Evolutionary conservation across 2,888 invertebrate species (phyloP), one percentile per base, ranked within the genome.

Genomic region (Malachius bipustulatus): DNA sequence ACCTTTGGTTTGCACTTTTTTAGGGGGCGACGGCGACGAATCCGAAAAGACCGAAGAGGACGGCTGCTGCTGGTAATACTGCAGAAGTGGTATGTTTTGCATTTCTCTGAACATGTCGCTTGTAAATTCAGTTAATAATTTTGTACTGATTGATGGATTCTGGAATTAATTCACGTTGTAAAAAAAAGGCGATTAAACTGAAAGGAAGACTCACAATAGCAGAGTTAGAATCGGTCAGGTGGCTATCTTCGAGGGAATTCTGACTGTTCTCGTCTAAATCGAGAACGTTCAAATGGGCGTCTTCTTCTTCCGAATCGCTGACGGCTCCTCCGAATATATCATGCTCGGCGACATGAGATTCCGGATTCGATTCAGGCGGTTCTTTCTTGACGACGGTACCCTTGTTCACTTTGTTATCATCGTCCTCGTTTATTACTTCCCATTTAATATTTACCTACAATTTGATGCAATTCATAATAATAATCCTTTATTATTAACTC

Each of bases 241-340:
- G 72, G 45, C 79, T 81, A 47, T 84, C 82, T 44, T 77, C 80
- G 1, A 72, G 76, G 1, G 82, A 80, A 37, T 84, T 66, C 30
- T 75, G 71, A 44, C 82, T 83, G 15, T 70, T 77, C 48, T 88
- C 88, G 49, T 85, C 88, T 44, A 85, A 66, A 53, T 87, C 85
- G 55, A 77, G 64, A 2, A 80, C 76, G 60, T 81, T 81, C 13
- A 76, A 71, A 51, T 63, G 73, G n/a, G 70, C 66, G 37, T 77
- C 77, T 45, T 74, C 74, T 40, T 83, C 82, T 46, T 89, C 89
- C 24, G 89, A 89, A 48, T 91, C 90, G 52, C 90, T 90, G 0
- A 93, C 81, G 16, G 85, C 79, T 44, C 88, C 91, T 15, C 93
- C 94, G 65, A 94, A 94, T 53, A 91, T 87, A 48, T 90, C 89